A percentile compares a stretch with the other conserved stretches of the same genome.
Evolutionary conservation across 1,140 invertebrate species (phyloP).

Genomic region (Frieseomelitta varia): DNA sequence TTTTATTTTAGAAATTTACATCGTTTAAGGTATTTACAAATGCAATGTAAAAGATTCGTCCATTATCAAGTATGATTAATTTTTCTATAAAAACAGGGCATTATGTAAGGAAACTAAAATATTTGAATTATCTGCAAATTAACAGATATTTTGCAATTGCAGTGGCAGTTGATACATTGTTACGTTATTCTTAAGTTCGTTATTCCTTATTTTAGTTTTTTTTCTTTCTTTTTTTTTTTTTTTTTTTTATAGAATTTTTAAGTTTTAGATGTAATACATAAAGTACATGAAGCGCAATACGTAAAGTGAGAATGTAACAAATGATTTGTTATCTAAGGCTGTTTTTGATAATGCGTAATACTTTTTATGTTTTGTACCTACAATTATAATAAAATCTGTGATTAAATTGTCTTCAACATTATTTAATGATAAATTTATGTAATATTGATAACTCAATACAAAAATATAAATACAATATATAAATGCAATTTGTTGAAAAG

Average conservation of each 20-base stretch:
- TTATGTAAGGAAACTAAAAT: constrained; percentile 35
- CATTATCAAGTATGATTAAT: constrained; percentile 7
- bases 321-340: constrained; percentile 22
- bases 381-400: constrained; percentile 26
- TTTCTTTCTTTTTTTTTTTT: not conserved
- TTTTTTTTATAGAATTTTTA: not conserved
- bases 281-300: not conserved
- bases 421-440: constrained; percentile 40
- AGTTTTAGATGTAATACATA: not conserved
- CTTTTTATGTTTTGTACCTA: constrained; percentile 35
- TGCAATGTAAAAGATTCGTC: constrained; percentile 36
- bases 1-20: constrained; percentile 61
- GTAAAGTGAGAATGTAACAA: constrained; percentile 23
- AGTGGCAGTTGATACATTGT: constrained; percentile 14
- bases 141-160: constrained; percentile 1
- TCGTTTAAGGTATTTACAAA: constrained; percentile 61
- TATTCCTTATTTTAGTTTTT: too few species aligned
- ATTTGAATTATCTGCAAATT: constrained; percentile 52
- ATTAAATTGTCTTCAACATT: constrained; percentile 30
- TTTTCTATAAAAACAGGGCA: constrained; percentile 20
- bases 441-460: not conserved
- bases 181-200: constrained; percentile 28
- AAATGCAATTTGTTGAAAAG: constrained; percentile 15
- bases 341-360: not conserved
- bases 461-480: constrained; percentile 9